Conservation (phyloP, 1,140 invertebrate species). For the Drosophila mayri region DNA sequence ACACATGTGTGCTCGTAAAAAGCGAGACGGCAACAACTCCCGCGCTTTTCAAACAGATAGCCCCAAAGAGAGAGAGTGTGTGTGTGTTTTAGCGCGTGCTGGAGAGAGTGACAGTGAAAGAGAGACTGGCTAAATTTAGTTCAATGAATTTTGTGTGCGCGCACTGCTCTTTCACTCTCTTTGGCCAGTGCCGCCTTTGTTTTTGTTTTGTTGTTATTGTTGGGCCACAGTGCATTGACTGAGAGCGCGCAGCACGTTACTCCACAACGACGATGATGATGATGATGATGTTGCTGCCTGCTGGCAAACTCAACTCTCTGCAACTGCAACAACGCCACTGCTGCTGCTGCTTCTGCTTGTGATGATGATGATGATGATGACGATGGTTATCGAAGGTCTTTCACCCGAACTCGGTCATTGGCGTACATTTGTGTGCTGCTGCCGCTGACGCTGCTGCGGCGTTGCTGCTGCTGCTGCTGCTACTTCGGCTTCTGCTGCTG, state of each 20-base stretch:
- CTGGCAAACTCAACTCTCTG: conserved; percentile 60
- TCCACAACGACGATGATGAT: conserved; percentile 68
- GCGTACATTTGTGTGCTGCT: conserved; percentile 84
- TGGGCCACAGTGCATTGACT: conserved; percentile 71
- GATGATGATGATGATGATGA: conserved; percentile 80
- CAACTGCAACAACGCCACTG: conserved; percentile 57
- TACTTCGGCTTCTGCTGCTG: conserved; percentile 34
- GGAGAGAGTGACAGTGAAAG: conserved; percentile 39
- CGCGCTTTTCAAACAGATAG: conserved; percentile 58
- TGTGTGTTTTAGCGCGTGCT: conserved; percentile 1
- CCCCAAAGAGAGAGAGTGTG: conserved; percentile 6
- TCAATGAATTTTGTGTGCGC: conserved; percentile 66
- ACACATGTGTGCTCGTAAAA: conserved; percentile 50
- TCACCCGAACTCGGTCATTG: conserved; percentile 85
- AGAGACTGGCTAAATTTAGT: conserved; percentile 69
- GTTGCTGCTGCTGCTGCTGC: conserved; percentile 34
- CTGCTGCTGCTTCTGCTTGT: conserved; percentile 51
- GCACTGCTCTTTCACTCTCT: conserved; percentile 41
- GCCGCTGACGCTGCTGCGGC: conserved; percentile 22
- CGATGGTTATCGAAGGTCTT: conserved; percentile 85
- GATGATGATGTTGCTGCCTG: conserved; percentile 66
- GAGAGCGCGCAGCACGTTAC: conserved; percentile 57
- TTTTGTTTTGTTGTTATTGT: conserved; percentile 77
- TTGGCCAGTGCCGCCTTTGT: conserved; percentile 47
- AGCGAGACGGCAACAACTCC: conserved; percentile 66